These are phyloP conservation scores for Dascyllus trimaculatus DNA, from an alignment of 2,113 vertebrate genomes.

Conservation along the genomic window DNA sequence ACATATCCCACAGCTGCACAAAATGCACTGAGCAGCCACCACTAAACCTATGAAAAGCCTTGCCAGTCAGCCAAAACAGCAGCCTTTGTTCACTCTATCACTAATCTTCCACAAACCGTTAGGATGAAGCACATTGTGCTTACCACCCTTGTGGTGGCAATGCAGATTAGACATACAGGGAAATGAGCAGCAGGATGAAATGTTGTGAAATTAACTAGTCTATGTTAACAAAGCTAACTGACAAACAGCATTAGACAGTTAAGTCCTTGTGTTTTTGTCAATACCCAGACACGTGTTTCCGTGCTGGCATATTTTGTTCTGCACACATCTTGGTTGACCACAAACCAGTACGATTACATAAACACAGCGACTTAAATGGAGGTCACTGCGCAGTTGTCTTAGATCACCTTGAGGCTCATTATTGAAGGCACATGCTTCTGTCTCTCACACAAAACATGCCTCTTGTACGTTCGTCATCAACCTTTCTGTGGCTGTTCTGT, in stretches of 20 bases:
- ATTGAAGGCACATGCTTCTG: neutral
- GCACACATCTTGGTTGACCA: neutral
- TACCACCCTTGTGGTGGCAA: conserved; percentile 44
- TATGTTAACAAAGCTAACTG: conserved; percentile 46
- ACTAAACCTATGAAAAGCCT: conserved; percentile 71
- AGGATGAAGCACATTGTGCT: conserved; percentile 49
- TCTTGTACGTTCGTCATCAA: conserved; percentile 41
- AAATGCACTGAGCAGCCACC: conserved; percentile 63
- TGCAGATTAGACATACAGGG: conserved; percentile 49
- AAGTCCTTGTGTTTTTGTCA: conserved; percentile 37
- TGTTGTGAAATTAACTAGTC: conserved; percentile 53
- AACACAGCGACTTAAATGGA: conserved; percentile 11
- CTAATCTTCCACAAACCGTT: conserved; percentile 63
- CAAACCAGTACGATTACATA: conserved; percentile 8
- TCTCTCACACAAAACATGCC: conserved; percentile 46
- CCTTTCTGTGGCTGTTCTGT: conserved; percentile 50
- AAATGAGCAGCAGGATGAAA: conserved; percentile 44
- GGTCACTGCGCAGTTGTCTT: conserved; percentile 18
- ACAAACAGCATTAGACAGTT: conserved; percentile 35
- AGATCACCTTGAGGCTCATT: conserved; percentile 32
- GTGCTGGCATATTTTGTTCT: conserved; percentile 8
- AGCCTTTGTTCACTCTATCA: conserved; percentile 54
- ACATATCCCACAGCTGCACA: conserved; percentile 56
- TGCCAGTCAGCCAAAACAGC: conserved; percentile 62
- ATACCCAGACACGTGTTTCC: conserved; percentile 8